phyloP scores from a whole-genome alignment of 2,888 invertebrate species.

The Doris montereyensis region DNA sequence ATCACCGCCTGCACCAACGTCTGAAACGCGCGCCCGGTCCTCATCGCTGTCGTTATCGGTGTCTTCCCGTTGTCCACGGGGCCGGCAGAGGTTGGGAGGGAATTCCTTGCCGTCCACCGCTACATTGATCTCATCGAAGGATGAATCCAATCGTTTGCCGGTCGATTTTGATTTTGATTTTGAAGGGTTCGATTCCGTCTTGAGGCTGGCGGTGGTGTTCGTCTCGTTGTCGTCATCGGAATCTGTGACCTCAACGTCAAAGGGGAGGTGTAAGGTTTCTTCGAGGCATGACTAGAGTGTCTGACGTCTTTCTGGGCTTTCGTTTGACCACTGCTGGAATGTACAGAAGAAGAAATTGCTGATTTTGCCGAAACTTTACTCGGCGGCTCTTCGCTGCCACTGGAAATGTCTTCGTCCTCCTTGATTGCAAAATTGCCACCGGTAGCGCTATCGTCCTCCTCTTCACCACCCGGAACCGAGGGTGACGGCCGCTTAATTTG shows the following conservation, averaged over 20 bases:
- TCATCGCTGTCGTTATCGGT: slow-evolving; percentile 48
- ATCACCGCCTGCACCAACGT: neutral
- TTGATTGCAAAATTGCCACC: slow-evolving; percentile 39
- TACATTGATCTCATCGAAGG: too few species aligned
- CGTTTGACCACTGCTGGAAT: neutral
- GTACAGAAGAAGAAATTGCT: neutral
- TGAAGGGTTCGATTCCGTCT: too few species aligned
- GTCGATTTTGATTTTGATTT: neutral
- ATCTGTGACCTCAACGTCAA: slow-evolving; percentile 21
- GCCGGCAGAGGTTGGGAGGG: too few species aligned
- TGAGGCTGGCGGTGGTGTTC: too few species aligned
- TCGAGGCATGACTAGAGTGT: neutral
- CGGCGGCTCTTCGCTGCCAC: slow-evolving; percentile 47
- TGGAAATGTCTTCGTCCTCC: slow-evolving; percentile 52
- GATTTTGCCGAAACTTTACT: neutral
- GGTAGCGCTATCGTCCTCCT: slow-evolving; percentile 36
- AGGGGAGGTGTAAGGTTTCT: slow-evolving; percentile 20
- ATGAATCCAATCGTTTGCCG: too few species aligned
- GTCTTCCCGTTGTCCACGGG: too few species aligned
- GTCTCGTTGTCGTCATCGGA: slow-evolving; percentile 44
- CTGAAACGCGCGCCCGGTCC: slow-evolving; percentile 1
- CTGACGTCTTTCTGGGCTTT: neutral
- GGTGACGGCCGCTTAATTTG: too few species aligned
- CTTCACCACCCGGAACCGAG: slow-evolving; percentile 49
- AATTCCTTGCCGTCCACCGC: too few species aligned